Evolutionary conservation across 2,888 invertebrate genomes (phyloP).

Genomic region (Tipula confusa): DNA sequence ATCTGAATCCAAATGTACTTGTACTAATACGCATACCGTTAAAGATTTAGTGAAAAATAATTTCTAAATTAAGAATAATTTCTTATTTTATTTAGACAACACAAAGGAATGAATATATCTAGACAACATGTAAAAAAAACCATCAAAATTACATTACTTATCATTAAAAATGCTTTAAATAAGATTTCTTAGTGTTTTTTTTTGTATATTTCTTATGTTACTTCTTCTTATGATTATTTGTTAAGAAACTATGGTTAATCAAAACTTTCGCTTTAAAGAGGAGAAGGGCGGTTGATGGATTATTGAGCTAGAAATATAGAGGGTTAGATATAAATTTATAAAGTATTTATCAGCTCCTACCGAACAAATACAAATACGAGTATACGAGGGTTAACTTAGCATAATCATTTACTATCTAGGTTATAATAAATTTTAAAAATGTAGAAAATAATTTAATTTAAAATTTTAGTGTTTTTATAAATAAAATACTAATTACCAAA

Average conservation of each 20-base stretch:
- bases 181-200: not conserved
- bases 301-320: not conserved
- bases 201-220: not conserved
- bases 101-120: not conserved
- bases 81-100: constrained; percentile 25
- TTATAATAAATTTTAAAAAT: no score
- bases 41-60: not conserved
- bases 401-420: no score
- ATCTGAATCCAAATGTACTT: not conserved
- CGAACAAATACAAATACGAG: not conserved
- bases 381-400: no score
- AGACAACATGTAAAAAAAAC: not conserved
- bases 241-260: not conserved
- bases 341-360: not conserved
- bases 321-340: not conserved
- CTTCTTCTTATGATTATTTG: not conserved
- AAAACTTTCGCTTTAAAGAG: not conserved
- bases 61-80: constrained; percentile 25
- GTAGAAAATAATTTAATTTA: no score
- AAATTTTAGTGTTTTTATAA: no score
- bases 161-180: constrained; percentile 20
- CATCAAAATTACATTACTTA: constrained; percentile 25
- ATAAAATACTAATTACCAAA: no score
- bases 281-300: not conserved
- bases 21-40: not conserved